Conservation (phyloP, 2,888 invertebrate genomes). For the Thereva nobilitata region DNA sequence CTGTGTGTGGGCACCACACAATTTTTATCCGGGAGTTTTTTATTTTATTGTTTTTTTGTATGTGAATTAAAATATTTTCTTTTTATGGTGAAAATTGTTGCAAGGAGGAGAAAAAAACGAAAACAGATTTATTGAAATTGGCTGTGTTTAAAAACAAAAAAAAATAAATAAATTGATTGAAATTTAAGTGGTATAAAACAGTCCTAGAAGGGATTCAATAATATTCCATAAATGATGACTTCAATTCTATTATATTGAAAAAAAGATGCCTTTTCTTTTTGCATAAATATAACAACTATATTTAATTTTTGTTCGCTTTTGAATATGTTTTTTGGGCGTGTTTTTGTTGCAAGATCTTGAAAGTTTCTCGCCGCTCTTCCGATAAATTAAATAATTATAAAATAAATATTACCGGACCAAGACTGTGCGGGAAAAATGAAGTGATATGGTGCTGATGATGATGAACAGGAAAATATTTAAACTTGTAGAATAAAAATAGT, state of each 20-base stretch:
- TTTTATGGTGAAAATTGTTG: not conserved
- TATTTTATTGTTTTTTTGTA: not conserved
- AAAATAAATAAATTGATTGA: not conserved
- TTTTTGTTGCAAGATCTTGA: too few species aligned
- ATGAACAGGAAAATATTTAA: too few species aligned
- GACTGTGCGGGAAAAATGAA: too few species aligned
- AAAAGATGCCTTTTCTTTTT: not conserved
- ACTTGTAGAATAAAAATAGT: too few species aligned
- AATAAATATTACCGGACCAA: too few species aligned
- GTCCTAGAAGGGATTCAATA: not conserved
- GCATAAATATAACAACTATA: not conserved
- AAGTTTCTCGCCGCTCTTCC: too few species aligned
- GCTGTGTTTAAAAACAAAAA: not conserved
- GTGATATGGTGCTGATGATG: too few species aligned
- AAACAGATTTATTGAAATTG: not conserved
- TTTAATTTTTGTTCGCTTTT: too few species aligned
- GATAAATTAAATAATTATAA: too few species aligned
- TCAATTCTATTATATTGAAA: not conserved
- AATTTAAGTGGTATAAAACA: not conserved
- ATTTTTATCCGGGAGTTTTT: not conserved
- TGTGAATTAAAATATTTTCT: not conserved
- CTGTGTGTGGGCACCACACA: not conserved
- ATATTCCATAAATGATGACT: not conserved
- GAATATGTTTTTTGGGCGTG: too few species aligned
- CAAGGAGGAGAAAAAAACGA: not conserved